These are phyloP conservation scores for Sylvia borin DNA, from an alignment of 2,797 vertebrate species.

Conservation along the genomic window DNA sequence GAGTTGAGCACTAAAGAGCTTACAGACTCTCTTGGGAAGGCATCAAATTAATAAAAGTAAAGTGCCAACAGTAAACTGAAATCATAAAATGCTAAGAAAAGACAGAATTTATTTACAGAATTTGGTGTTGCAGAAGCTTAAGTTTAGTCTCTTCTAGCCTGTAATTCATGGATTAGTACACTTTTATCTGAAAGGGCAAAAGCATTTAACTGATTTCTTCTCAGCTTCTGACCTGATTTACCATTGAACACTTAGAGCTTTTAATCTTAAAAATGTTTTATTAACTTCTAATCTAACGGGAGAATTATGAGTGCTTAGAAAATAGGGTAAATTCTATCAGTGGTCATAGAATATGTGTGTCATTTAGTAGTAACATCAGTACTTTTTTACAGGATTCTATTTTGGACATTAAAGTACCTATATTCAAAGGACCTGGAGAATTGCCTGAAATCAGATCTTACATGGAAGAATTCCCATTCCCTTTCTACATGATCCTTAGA, in stretches of 20 bases:
- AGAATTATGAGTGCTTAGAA: not conserved
- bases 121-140: not conserved
- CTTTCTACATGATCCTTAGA: slow-evolving; percentile 93
- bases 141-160: not conserved
- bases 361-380: not conserved
- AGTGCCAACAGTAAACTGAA: not conserved
- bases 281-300: not conserved
- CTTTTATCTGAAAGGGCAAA: not conserved
- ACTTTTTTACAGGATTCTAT: slow-evolving; percentile 88
- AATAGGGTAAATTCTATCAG: not conserved
- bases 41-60: not conserved
- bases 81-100: not conserved
- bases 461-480: slow-evolving; percentile 99
- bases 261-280: not conserved
- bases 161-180: not conserved
- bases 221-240: not conserved
- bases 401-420: slow-evolving; percentile 97
- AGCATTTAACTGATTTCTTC: not conserved
- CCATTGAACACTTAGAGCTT: accelerated
- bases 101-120: not conserved
- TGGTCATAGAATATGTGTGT: not conserved
- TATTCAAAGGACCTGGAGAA: slow-evolving; percentile 92
- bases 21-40: not conserved
- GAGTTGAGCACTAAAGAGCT: not conserved
- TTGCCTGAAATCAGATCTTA: slow-evolving; percentile 95